Evolutionary conservation across 1,140 invertebrate species (phyloP).

Genomic region (Melanaphis sacchari): DNA sequence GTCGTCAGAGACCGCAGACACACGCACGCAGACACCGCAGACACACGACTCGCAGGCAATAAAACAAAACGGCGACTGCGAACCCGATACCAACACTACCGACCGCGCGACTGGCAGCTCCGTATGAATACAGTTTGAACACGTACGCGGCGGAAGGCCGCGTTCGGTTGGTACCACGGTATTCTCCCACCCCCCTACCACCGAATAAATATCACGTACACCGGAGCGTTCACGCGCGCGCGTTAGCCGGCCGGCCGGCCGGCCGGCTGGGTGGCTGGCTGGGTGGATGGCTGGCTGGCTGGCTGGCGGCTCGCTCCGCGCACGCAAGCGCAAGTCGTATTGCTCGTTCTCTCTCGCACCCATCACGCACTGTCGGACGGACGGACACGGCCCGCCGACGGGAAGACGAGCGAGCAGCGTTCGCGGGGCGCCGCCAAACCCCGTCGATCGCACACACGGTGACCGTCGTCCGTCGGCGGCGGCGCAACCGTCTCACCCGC

Average conservation of each 20-base stretch:
- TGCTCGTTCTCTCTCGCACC: background rate
- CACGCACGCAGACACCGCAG: background rate
- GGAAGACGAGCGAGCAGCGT: background rate
- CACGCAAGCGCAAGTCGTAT: background rate
- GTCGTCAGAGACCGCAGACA: background rate
- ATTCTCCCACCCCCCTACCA: too few relatives aligned
- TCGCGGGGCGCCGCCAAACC: background rate
- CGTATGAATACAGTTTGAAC: constrained; percentile 43
- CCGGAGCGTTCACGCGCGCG: background rate
- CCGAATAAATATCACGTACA: background rate
- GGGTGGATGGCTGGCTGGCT: background rate
- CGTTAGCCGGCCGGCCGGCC: background rate
- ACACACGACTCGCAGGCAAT: background rate
- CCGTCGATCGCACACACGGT: background rate
- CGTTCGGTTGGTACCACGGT: constrained; percentile 18
- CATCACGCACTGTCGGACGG: background rate
- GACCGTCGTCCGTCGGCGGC: constrained; percentile 1
- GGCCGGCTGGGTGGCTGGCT: background rate
- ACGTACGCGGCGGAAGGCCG: constrained; percentile 40
- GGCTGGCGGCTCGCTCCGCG: background rate
- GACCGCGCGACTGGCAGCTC: constrained; percentile 43
- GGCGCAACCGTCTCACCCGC: background rate
- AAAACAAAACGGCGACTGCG: constrained; percentile 43
- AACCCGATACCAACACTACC: constrained; percentile 22
- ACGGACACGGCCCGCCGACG: background rate